A percentile compares a stretch with the other conserved stretches of the same genome.
Evolutionary conservation across 2,113 vertebrate genomes (phyloP).

Genomic region (Polypterus bichir): DNA sequence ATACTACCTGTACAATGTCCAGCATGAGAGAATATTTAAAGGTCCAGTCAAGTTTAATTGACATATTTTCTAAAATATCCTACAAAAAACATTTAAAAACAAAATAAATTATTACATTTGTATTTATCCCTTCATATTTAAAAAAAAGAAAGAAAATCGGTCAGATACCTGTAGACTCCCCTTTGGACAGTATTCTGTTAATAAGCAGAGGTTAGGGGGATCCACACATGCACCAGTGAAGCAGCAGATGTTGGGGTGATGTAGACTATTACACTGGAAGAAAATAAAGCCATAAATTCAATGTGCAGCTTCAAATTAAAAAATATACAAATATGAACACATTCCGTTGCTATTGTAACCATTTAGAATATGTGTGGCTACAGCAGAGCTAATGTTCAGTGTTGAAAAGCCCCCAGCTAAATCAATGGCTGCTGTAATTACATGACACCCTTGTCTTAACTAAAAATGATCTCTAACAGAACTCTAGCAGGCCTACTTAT

Average conservation of each 20-base stretch:
- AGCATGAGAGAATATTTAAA: constrained; percentile 30
- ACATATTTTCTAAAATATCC: constrained; percentile 28
- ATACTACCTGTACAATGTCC: constrained; percentile 27
- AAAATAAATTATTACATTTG: not conserved
- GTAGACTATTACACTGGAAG: constrained; percentile 22
- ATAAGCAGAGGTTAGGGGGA: constrained; percentile 15
- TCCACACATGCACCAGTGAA: constrained; percentile 24
- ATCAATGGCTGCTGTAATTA: no score
- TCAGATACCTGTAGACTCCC: constrained; percentile 24
- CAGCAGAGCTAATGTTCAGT: no score
- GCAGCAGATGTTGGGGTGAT: constrained; percentile 24
- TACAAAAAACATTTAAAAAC: constrained; percentile 3
- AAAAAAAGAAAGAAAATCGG: not conserved
- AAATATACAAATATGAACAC: no score
- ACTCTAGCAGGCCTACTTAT: no score
- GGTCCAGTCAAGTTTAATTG: constrained; percentile 28
- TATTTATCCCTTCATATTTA: not conserved
- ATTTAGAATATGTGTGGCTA: no score
- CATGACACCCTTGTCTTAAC: no score
- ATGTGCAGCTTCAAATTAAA: no score
- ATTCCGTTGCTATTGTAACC: no score
- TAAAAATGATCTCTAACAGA: no score
- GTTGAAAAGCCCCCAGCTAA: no score
- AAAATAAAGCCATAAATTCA: not conserved
- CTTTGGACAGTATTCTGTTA: constrained; percentile 27